Base-by-base conservation (phyloP, 2,797 vertebrate species). In the Lacerta viridis region DNA sequence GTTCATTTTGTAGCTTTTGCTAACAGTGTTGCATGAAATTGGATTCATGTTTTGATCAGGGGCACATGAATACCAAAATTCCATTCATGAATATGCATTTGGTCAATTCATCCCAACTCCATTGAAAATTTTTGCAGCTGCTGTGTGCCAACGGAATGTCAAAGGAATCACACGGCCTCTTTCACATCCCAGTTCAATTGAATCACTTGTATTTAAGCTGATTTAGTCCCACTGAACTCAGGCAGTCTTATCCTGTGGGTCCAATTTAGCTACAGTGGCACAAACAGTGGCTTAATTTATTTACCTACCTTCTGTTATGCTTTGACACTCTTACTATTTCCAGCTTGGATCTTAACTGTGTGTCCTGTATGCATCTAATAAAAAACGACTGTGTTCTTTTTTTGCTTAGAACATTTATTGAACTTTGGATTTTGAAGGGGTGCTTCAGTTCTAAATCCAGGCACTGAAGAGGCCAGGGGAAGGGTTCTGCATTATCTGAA, bases 221-320 rank as follows among this genome's bases (percentile, higher is more conserved):
- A 86, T 86, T 66, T 86, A 89, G 20, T 29, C 36, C 41, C 72
- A 68, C 78, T 76, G 64, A 85, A 74, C 59, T 85, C 72, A 86
- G 79, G 27, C 71, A 85, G 71, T 15, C n/a, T 23, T 20, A 75
- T 81, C 72, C 71, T 75, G 50, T 82, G 80, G 59, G 36, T 87
- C 41, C 33, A 76, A 41, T 89, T 79, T 71, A 79, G 66, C 29
- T 80, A 3, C 71, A 46, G 66, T 59, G n/a, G 64, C 25, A 80
- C 36, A 79, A 88, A 55, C 33, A 33, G 55, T 39, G 29, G 11
- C 91, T 95, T 95, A 85, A 91, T 94, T 94, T 92, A 92, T 91
- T 94, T 75, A 4, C 91, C 79, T 92, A 80, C 90, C 89, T 91
- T 95, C 88, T 93, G 50, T 89, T 92, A 80, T 78, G 81, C 69